A percentile compares a stretch with the other conserved stretches of the same genome.
These are phyloP conservation scores for Thymelicus lineola DNA, from an alignment of 2,888 invertebrate genomes.

Conservation along the genomic window DNA sequence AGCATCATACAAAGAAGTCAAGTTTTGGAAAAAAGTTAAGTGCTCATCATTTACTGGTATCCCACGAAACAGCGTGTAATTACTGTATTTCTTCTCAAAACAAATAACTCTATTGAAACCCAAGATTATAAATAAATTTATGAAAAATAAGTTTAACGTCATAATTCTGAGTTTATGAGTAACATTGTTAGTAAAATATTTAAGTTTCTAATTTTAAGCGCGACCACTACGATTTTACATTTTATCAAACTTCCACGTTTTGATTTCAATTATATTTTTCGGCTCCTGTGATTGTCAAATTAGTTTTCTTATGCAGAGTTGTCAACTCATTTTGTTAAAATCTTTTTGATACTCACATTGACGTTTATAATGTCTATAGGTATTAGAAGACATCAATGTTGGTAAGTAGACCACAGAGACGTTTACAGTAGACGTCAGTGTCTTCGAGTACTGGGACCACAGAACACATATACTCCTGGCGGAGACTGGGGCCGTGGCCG, in stretches of 20 bases:
- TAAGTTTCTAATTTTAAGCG: not conserved
- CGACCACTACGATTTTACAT: conserved; percentile 33
- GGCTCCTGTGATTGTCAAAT: no score
- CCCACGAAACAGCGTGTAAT: conserved; percentile 64
- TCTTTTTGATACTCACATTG: not conserved
- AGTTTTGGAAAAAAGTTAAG: conserved; percentile 57
- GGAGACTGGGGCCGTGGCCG: no score
- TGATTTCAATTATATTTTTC: not conserved
- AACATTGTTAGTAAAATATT: conserved; percentile 7
- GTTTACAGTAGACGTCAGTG: no score
- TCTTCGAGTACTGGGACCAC: no score
- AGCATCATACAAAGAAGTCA: conserved; percentile 51
- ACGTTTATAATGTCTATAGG: no score
- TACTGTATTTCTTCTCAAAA: conserved; percentile 53
- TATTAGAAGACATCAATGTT: no score
- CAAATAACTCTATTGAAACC: conserved; percentile 8
- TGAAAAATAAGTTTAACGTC: not conserved
- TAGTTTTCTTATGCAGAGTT: no score
- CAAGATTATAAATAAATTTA: not conserved
- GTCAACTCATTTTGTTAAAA: not conserved
- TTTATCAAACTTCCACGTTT: not conserved
- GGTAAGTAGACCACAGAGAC: no score
- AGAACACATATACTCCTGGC: no score
- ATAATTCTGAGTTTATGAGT: not conserved
- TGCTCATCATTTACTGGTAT: conserved; percentile 57